phyloP scores from a whole-genome alignment of 2,888 invertebrate species.

The Kuschelorhynchus macadamiae region DNA sequence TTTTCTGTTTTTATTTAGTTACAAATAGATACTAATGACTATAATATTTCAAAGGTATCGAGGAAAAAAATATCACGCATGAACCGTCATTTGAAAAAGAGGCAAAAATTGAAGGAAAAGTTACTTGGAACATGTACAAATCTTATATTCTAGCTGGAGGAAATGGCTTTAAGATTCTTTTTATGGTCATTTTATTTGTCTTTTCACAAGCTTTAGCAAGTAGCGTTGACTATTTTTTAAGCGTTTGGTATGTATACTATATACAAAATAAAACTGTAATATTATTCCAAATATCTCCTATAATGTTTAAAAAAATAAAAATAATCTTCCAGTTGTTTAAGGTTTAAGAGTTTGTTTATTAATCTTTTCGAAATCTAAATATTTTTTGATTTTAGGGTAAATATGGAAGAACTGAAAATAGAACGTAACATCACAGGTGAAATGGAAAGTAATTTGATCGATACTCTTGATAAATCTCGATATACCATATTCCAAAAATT shows the following conservation, averaged over 20 bases:
- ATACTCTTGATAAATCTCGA: slow-evolving; percentile 1
- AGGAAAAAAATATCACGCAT: not conserved
- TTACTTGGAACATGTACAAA: slow-evolving; percentile 71
- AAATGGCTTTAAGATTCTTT: slow-evolving; percentile 69
- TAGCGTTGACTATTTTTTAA: slow-evolving; percentile 83
- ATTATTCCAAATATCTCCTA: too few relatives aligned
- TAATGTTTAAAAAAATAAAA: too few relatives aligned
- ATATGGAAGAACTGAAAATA: slow-evolving; percentile 27
- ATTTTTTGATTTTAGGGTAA: slow-evolving; percentile 40
- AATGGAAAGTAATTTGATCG: not conserved
- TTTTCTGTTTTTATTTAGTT: too few relatives aligned
- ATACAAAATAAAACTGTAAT: too few relatives aligned
- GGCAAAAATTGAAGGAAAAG: slow-evolving; percentile 73
- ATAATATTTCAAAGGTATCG: slow-evolving; percentile 2
- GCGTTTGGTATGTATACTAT: slow-evolving; percentile 75
- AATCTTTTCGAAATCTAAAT: too few relatives aligned
- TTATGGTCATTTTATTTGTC: slow-evolving; percentile 70
- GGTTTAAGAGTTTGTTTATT: not conserved
- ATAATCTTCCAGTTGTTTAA: too few relatives aligned
- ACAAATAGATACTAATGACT: too few relatives aligned
- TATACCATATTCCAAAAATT: slow-evolving; percentile 21
- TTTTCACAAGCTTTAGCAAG: slow-evolving; percentile 81
- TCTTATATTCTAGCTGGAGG: slow-evolving; percentile 83
- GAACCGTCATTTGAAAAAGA: slow-evolving; percentile 66
- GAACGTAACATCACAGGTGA: not conserved